These are phyloP conservation scores for Drosophila nigrodunni DNA, from an alignment of 1,140 invertebrate species.

Conservation along the genomic window DNA sequence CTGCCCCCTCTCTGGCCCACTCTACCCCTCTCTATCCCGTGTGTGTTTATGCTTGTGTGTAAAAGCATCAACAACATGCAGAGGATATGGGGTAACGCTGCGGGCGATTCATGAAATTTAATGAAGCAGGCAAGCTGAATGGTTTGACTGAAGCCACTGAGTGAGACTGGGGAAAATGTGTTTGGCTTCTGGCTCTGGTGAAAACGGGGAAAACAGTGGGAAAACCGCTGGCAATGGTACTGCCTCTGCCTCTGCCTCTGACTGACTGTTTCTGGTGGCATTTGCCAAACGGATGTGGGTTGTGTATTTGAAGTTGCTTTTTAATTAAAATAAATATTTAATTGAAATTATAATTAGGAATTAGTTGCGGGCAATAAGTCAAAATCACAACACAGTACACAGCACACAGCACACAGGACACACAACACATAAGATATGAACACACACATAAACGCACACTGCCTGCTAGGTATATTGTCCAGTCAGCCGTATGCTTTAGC, in stretches of 20 bases:
- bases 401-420: slow-evolving; percentile 29
- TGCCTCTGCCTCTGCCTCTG: too few relatives aligned
- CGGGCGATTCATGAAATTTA: slow-evolving; percentile 83
- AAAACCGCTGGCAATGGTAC: too few relatives aligned
- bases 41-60: slow-evolving; percentile 52
- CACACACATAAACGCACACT: neutral
- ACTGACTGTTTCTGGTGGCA: neutral
- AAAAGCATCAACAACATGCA: slow-evolving; percentile 76
- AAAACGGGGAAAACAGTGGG: too few relatives aligned
- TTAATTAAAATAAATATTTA: slow-evolving; percentile 83
- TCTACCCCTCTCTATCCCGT: slow-evolving; percentile 7
- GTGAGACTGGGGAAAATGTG: neutral
- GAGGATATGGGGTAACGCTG: slow-evolving; percentile 71
- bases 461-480: slow-evolving; percentile 11
- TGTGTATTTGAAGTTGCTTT: slow-evolving; percentile 77
- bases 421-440: slow-evolving; percentile 2
- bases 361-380: slow-evolving; percentile 72
- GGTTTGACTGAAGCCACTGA: slow-evolving; percentile 26
- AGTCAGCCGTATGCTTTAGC: slow-evolving; percentile 10
- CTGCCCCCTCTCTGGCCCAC: neutral
- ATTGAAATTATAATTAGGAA: slow-evolving; percentile 80
- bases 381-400: slow-evolving; percentile 30
- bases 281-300: slow-evolving; percentile 46
- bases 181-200: neutral
- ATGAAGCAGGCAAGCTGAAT: slow-evolving; percentile 66